Evolutionary conservation across 2,888 invertebrate genomes (phyloP).

Genomic region (Agonopterix heracliana): DNA sequence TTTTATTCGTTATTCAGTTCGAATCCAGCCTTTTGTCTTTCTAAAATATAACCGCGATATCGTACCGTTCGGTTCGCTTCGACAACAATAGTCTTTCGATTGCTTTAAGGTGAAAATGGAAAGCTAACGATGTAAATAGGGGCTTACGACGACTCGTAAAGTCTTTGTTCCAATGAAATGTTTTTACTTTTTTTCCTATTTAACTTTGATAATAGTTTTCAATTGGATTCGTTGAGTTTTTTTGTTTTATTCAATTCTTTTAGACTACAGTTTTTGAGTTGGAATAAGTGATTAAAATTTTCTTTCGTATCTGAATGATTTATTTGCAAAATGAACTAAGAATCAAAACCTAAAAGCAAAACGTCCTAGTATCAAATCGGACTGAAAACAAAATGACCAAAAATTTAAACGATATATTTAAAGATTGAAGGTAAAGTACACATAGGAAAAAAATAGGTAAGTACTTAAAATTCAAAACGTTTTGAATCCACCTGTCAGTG

Average conservation of each 20-base stretch:
- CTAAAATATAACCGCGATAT: slow-evolving; percentile 19
- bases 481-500: too few relatives aligned
- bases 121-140: slow-evolving; percentile 40
- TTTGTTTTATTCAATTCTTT: not conserved
- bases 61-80: slow-evolving; percentile 2
- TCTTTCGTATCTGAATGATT: too few relatives aligned
- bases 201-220: slow-evolving; percentile 5
- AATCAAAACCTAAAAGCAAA: too few relatives aligned
- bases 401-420: too few relatives aligned
- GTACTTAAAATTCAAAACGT: too few relatives aligned
- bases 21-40: slow-evolving; percentile 22
- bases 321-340: too few relatives aligned
- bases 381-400: too few relatives aligned
- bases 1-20: slow-evolving; percentile 18
- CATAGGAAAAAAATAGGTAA: too few relatives aligned
- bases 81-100: slow-evolving; percentile 26
- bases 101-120: slow-evolving; percentile 37
- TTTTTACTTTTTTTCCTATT: slow-evolving; percentile 4
- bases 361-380: too few relatives aligned
- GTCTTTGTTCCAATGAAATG: slow-evolving; percentile 6
- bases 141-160: slow-evolving; percentile 18
- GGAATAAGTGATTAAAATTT: not conserved
- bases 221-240: slow-evolving; percentile 1
- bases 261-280: too few relatives aligned
- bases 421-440: too few relatives aligned